Base-by-base conservation (phyloP, 2,888 invertebrate genomes). In the Psococerastis gibbosa region DNA sequence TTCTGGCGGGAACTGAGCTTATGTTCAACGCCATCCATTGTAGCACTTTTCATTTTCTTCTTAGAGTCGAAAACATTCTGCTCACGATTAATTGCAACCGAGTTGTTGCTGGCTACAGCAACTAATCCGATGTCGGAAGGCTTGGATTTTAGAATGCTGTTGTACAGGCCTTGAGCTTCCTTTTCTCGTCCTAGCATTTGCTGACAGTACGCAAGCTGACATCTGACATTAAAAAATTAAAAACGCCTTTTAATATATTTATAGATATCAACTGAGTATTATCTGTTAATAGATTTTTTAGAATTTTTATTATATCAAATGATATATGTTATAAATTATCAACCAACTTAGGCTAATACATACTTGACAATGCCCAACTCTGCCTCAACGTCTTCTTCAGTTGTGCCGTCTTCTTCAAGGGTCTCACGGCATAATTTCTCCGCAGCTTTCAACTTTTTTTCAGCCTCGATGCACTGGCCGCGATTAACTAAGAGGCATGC, bases 41-140 rank as follows among this genome's bases (percentile, higher is more conserved):
- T 75, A 2, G 94, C 92, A 3, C 75, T 77, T 57, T 94, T 92
- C 71, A 98, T 87, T 57, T 91, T 83, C 62, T 95, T 95, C 60
- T 92, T 89, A 0, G 94, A 92, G 61, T 97, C 97, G 59, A 95
- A 95, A 27, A 97, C 78, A 63, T 94, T 95, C 52, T 85, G 83
- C 57, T 94, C 94, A 57, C 85, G 83, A 58, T 94, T 94, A 18
- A 94, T 75, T 22, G 85, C 82, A 3, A 92, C 83, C 11, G 87
- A 70, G 61, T 98, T 98, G 63, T 95, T 97, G 57, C 85, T 84
- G 1, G 91, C 88, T 3, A 95, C 88, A 9, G 95, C 95, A 6
- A 82, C 70, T 8, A 95, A 64, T 0, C 85, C 87, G 44, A 78
- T 73, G 62, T 98, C 97, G 43, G 83, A 78, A 0, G 92, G 83